These are phyloP conservation scores for Carterocephalus palaemon DNA, from an alignment of 2,888 invertebrate genomes.

Conservation along the genomic window DNA sequence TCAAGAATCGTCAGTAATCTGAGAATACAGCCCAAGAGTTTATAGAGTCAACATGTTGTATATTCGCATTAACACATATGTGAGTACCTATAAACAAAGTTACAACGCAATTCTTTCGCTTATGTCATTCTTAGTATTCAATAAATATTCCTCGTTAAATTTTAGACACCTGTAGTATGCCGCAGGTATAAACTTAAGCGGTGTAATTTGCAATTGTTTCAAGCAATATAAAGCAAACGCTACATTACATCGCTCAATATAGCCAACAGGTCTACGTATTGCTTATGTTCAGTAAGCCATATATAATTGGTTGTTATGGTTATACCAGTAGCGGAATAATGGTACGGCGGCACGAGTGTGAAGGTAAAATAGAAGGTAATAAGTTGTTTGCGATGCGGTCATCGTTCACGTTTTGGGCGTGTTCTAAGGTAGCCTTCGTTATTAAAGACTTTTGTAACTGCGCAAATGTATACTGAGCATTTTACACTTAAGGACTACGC, in stretches of 20 bases:
- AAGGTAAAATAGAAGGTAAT: constrained; percentile 59
- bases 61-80: constrained; percentile 5
- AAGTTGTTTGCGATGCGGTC: constrained; percentile 57
- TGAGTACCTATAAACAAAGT: constrained; percentile 5
- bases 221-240: constrained; percentile 2
- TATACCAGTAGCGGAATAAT: constrained; percentile 26
- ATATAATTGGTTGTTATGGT: constrained; percentile 37
- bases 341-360: constrained; percentile 35
- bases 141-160: constrained; percentile 11
- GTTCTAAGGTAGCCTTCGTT: constrained; percentile 37
- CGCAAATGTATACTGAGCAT: constrained; percentile 20
- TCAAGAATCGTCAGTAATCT: too few relatives aligned
- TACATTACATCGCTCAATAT: constrained; percentile 33
- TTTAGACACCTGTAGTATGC: constrained; percentile 12
- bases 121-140: constrained; percentile 1
- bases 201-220: background rate
- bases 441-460: constrained; percentile 45
- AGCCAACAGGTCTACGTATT: constrained; percentile 34
- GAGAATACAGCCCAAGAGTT: too few relatives aligned
- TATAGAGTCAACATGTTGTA: too few relatives aligned
- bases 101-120: background rate
- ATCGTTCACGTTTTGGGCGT: constrained; percentile 58
- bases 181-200: background rate
- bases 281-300: constrained; percentile 40
- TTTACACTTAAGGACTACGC: too few relatives aligned